These are phyloP conservation scores for Furnarius figulus DNA, from an alignment of 2,113 vertebrate genomes.

Conservation along the genomic window DNA sequence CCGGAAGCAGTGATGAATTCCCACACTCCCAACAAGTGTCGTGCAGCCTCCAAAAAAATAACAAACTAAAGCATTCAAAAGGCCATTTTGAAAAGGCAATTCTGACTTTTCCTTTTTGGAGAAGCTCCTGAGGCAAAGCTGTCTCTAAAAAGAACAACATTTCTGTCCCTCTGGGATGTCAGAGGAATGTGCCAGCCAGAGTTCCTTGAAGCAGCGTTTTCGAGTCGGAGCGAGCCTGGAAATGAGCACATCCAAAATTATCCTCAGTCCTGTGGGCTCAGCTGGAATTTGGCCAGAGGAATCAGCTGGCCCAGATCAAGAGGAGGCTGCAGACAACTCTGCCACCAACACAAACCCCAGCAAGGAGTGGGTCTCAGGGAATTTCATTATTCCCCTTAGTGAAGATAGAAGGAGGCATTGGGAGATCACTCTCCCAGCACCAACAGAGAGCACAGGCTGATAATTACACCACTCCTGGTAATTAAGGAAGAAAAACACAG, in stretches of 20 bases:
- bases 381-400: background rate
- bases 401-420: background rate
- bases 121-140: too few species aligned
- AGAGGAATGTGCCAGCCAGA: conserved; percentile 29
- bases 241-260: conserved; percentile 28
- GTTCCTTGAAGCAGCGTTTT: conserved; percentile 30
- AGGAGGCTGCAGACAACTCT: background rate
- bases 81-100: too few species aligned
- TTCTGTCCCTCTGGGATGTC: background rate
- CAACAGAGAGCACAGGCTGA: background rate
- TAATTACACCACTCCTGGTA: background rate
- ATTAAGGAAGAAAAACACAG: background rate
- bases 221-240: conserved; percentile 21
- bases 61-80: too few species aligned
- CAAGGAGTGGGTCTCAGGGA: background rate
- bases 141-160: conserved; percentile 14
- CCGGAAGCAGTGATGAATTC: background rate
- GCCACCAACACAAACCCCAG: background rate
- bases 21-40: too few species aligned
- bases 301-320: conserved; percentile 47
- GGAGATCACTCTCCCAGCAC: background rate
- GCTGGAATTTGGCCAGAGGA: conserved; percentile 16
- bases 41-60: too few species aligned
- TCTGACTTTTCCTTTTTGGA: too few species aligned
- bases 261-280: conserved; percentile 24